phyloP scores from a whole-genome alignment of 2,888 invertebrate species.

The Leucania comma region DNA sequence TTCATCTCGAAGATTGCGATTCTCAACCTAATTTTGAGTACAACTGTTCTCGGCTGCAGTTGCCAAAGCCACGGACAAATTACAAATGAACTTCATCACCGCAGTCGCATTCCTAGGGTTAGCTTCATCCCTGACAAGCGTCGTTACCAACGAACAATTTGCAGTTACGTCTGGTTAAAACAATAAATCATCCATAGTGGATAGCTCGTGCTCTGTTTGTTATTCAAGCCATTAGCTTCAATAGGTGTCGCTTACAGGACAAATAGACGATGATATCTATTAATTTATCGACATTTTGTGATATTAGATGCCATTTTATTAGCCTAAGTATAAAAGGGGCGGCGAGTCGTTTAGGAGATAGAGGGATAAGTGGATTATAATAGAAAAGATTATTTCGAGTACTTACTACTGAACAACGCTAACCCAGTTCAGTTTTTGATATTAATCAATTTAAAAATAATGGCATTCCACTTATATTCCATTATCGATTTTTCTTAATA shows the following conservation, averaged over 20 bases:
- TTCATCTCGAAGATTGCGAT: conserved; percentile 13
- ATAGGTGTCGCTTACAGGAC: conserved; percentile 49
- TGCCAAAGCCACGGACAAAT: conserved; percentile 23
- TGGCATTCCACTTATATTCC: conserved; percentile 1
- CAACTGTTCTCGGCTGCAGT: conserved; percentile 14
- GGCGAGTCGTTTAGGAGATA: conserved; percentile 10
- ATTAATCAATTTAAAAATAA: conserved; percentile 10
- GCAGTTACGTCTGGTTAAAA: conserved; percentile 22
- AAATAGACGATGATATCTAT: conserved; percentile 41
- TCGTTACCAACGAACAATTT: conserved; percentile 32
- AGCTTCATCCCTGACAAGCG: conserved; percentile 7
- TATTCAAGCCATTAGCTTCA: conserved; percentile 63
- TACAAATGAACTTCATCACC: conserved; percentile 39
- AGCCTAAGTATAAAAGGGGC: conserved; percentile 4
- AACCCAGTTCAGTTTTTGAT: conserved; percentile 3
- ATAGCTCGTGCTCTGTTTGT: conserved; percentile 48
- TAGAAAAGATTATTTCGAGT: conserved; percentile 32
- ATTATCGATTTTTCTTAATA: conserved; percentile 25
- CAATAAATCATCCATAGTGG: conserved; percentile 55
- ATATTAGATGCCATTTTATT: conserved; percentile 43
- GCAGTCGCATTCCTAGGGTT: conserved; percentile 4
- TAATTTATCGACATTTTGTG: conserved; percentile 48
- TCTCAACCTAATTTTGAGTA: conserved; percentile 31
- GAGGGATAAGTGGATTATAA: conserved; percentile 35
- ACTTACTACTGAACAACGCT: conserved; percentile 11